Evolutionary conservation across 2,888 invertebrate genomes (phyloP).

Genomic region (Acleris sparsana): DNA sequence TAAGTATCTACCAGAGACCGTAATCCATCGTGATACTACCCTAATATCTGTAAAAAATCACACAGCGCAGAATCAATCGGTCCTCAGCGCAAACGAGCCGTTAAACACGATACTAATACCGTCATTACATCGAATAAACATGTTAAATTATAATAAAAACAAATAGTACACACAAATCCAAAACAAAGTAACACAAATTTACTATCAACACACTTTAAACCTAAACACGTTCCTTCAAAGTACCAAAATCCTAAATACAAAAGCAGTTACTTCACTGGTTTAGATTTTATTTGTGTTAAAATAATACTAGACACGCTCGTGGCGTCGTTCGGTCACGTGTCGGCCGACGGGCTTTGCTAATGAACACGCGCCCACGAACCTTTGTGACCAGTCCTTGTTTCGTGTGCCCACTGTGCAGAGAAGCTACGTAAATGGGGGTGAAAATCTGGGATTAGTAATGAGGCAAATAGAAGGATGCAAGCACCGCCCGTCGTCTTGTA

Average conservation of each 20-base stretch:
- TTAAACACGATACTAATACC: slow-evolving; percentile 39
- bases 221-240: not conserved
- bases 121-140: slow-evolving; percentile 57
- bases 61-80: slow-evolving; percentile 20
- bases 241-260: too few species aligned
- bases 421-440: slow-evolving; percentile 21
- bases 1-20: too few species aligned
- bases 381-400: slow-evolving; percentile 16
- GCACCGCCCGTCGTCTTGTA: too few species aligned
- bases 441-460: slow-evolving; percentile 50
- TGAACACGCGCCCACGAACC: slow-evolving; percentile 59
- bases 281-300: slow-evolving; percentile 3
- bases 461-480: slow-evolving; percentile 15
- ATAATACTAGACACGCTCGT: slow-evolving; percentile 22
- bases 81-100: slow-evolving; percentile 41
- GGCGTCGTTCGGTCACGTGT: slow-evolving; percentile 49
- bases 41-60: slow-evolving; percentile 4
- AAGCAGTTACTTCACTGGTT: not conserved
- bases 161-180: slow-evolving; percentile 58
- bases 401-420: slow-evolving; percentile 13
- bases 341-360: slow-evolving; percentile 66
- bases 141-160: slow-evolving; percentile 77
- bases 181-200: not conserved
- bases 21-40: slow-evolving; percentile 4
- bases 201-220: not conserved